Percentiles rank a stretch among this genome's conserved stretches.
Conservation (phyloP, 1,140 invertebrate species). For the Pachypsylla venusta region DNA sequence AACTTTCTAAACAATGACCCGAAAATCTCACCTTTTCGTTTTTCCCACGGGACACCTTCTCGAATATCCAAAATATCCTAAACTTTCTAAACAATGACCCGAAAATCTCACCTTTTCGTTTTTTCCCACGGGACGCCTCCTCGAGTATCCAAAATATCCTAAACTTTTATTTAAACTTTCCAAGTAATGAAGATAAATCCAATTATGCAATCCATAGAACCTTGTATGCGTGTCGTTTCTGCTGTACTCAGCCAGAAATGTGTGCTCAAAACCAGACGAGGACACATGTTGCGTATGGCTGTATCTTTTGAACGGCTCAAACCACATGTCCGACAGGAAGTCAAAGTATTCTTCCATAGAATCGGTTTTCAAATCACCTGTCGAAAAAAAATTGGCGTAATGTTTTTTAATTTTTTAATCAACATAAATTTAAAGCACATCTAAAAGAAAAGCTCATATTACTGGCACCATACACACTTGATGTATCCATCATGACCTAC, state of each 20-base stretch:
- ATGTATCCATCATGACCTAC: no score
- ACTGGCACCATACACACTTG: no score
- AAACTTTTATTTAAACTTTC: background rate
- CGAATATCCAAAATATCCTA: background rate
- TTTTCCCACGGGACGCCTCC: background rate
- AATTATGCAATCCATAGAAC: background rate
- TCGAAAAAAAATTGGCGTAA: background rate
- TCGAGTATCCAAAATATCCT: background rate
- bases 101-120: no score
- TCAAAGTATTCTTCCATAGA: background rate
- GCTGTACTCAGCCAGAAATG: constrained; percentile 2
- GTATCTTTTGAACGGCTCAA: constrained; percentile 4
- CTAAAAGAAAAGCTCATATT: no score
- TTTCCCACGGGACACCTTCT: background rate
- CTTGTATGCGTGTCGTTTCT: background rate
- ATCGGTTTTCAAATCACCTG: constrained; percentile 4
- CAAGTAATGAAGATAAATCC: background rate
- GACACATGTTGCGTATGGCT: background rate
- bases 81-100: no score
- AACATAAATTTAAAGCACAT: no score
- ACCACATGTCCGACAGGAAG: background rate
- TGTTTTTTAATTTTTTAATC: no score
- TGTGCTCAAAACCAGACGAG: constrained; percentile 3
- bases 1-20: no score
- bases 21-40: no score